Evolutionary conservation across 2,113 vertebrate species (phyloP).

Genomic region (Chauna torquata): DNA sequence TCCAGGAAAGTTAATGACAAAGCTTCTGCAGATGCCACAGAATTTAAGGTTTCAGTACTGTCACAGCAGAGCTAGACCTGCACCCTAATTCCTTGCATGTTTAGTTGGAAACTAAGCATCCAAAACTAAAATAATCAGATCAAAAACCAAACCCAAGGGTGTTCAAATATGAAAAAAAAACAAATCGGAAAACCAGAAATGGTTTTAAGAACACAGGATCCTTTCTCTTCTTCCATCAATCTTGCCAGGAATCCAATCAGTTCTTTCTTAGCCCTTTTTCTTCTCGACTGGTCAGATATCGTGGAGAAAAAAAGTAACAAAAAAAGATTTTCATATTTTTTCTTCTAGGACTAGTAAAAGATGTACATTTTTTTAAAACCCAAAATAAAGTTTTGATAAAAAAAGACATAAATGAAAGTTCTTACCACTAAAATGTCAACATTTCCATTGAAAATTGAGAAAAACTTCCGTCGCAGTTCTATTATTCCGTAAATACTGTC

Average conservation of each 20-base stretch:
- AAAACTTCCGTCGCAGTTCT: neutral
- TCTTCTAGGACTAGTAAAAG: neutral
- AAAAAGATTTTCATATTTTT: neutral
- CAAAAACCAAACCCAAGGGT: neutral
- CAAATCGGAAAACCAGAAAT: neutral
- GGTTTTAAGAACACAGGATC: neutral
- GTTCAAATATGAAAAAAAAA: neutral
- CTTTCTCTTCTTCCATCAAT: neutral
- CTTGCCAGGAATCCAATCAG: neutral
- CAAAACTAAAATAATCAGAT: neutral
- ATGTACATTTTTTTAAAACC: neutral
- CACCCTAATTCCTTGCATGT: neutral
- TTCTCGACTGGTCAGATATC: neutral
- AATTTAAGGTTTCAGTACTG: neutral
- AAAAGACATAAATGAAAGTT: neutral
- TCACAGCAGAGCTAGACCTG: neutral
- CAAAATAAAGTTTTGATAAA: neutral
- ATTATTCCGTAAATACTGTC: neutral
- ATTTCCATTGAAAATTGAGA: neutral
- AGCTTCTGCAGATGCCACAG: neutral
- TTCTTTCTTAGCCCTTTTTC: neutral
- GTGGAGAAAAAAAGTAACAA: neutral
- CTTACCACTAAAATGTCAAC: neutral
- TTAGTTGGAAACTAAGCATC: neutral
- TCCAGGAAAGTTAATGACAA: neutral